Evolutionary conservation across 2,888 invertebrate species (phyloP), one percentile per base, ranked within the genome.

Genomic region (Crocallis elinguaria): DNA sequence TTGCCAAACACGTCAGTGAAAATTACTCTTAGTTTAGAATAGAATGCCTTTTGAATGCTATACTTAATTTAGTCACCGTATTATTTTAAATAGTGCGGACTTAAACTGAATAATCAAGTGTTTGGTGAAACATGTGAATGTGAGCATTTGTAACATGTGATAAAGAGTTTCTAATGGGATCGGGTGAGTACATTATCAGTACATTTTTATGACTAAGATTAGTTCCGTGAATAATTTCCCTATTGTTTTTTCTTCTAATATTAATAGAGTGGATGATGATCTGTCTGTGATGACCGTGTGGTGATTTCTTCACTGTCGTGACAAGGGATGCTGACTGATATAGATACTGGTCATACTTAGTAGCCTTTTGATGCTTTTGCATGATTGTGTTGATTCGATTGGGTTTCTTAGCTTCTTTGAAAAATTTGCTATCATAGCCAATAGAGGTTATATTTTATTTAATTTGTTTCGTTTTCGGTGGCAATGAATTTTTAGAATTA

Each of bases 101-200:
- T 14, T 27, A 16, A 29, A 23, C 33, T 16, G 33, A 39, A 33
- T 42, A 19, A 21, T 7, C 11, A 36, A 30, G n/a, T 29, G n/a
- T 30, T 38, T 19, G 25, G 32, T 9, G 23, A 50, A 45, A 46
- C 12, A 50, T 57, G 56, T 57, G 53, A 67, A 66, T 60, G 62
- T 63, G 65, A 69, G 63, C 66, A 57, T 49, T 63, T 62, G 60
- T 67, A 79, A 73, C 63, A 83, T 78, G 81, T 77, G 70, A 71
- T 60, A 56, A 67, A 60, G 57, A 45, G 49, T 46, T 60, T 62
- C 72, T 77, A 72, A 85, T 85, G 85, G 83, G 75, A 71, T 62
- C 72, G 54, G 79, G 82, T 82, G 33, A 72, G 81, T 73, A 29
- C 12, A 14, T 11, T 42, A 29, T 27, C 9, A 1, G n/a, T 19